Conservation (phyloP, 2,888 invertebrate species). For the Exephanes ischioxanthus region DNA sequence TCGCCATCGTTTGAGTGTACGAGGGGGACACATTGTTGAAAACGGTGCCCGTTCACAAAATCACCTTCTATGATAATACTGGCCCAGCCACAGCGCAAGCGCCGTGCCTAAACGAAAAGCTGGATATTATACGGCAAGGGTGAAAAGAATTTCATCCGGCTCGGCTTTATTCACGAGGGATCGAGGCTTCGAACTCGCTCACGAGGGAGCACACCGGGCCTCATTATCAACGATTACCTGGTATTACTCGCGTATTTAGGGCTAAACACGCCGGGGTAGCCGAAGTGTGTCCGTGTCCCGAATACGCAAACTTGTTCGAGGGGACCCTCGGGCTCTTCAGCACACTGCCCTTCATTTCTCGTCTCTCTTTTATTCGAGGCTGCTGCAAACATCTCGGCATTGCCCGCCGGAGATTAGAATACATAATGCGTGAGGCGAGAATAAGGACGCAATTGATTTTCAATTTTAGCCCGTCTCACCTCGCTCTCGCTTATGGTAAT, state of each 20-base stretch:
- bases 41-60: constrained; percentile 35
- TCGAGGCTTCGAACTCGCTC: constrained; percentile 17
- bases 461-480: constrained; percentile 55
- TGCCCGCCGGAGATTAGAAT: constrained; percentile 63
- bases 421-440: constrained; percentile 41
- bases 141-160: constrained; percentile 51
- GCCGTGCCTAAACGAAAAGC: constrained; percentile 57
- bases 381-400: constrained; percentile 60
- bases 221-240: constrained; percentile 80
- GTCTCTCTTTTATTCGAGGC: constrained; percentile 46
- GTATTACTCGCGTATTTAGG: constrained; percentile 81
- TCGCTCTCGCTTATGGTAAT: constrained; percentile 42
- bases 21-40: constrained; percentile 53
- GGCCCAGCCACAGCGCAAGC: constrained; percentile 16
- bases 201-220: constrained; percentile 65
- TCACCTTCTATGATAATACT: constrained; percentile 64
- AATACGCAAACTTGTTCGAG: constrained; percentile 71
- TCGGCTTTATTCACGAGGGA: constrained; percentile 36
- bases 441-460: constrained; percentile 68
- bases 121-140: constrained; percentile 50
- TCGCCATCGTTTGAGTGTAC: not conserved
- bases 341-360: constrained; percentile 38
- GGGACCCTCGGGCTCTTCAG: constrained; percentile 60
- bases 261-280: constrained; percentile 76
- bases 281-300: constrained; percentile 74